These are phyloP conservation scores for Metaphire vulgaris DNA, from an alignment of 1,140 invertebrate genomes.

Conservation along the genomic window DNA sequence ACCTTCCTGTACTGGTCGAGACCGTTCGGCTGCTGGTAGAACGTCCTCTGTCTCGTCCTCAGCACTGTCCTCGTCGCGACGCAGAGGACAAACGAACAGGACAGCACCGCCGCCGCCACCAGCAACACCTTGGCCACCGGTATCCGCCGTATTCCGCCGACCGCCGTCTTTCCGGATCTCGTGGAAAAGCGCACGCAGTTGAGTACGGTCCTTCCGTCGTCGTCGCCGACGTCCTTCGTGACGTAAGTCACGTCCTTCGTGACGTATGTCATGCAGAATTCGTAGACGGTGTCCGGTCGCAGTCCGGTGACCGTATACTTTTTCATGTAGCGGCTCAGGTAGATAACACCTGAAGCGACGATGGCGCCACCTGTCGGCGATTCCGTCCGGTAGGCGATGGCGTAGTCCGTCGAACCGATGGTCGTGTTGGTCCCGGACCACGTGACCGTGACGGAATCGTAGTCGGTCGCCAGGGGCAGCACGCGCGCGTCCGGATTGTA, in stretches of 20 bases:
- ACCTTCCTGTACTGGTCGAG: background rate
- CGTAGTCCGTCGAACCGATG: constrained; percentile 47
- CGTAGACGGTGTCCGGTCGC: constrained; percentile 49
- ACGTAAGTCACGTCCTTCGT: too few species aligned
- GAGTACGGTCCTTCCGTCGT: background rate
- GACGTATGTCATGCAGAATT: constrained; percentile 53
- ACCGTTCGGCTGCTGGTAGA: background rate
- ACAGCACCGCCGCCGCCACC: background rate
- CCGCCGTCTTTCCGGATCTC: background rate
- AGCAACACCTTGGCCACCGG: background rate
- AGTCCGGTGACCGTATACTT: constrained; percentile 53
- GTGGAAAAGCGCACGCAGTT: background rate
- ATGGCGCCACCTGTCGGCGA: too few species aligned
- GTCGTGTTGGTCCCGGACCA: constrained; percentile 53
- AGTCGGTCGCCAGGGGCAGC: constrained; percentile 42
- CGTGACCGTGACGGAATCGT: constrained; percentile 53
- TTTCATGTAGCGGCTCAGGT: constrained; percentile 36
- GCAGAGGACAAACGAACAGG: background rate
- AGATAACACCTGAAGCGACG: constrained; percentile 36
- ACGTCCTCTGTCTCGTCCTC: background rate
- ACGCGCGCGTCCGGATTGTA: constrained; percentile 49
- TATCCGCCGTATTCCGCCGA: background rate
- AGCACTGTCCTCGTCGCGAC: background rate
- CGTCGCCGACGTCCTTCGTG: background rate
- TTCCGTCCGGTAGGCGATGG: constrained; percentile 43